Conservation (phyloP, 2,113 vertebrate species). For the Salvelinus alpinus region DNA sequence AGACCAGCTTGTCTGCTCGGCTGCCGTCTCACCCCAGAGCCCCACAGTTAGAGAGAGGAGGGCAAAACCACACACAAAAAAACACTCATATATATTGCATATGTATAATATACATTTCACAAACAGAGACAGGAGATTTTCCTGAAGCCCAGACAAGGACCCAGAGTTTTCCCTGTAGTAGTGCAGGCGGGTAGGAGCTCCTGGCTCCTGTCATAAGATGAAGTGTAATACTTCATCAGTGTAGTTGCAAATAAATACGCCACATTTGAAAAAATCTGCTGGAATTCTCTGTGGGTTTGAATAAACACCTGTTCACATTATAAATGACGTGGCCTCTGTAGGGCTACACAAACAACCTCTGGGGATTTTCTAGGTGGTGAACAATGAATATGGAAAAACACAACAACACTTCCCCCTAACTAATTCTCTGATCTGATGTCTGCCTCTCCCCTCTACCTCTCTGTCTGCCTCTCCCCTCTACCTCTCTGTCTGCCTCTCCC, state of each 20-base stretch:
- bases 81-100: neutral
- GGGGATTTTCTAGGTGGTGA: neutral
- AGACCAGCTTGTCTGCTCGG: constrained; percentile 56
- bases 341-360: neutral
- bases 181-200: too few relatives aligned
- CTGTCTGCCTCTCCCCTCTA: neutral
- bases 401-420: neutral
- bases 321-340: neutral
- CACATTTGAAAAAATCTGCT: neutral
- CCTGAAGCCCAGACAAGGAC: too few relatives aligned
- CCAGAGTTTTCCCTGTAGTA: too few relatives aligned
- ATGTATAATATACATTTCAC: too few relatives aligned
- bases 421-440: neutral
- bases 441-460: constrained; percentile 6
- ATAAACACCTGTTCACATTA: neutral
- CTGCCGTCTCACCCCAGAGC: constrained; percentile 44
- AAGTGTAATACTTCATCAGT: neutral
- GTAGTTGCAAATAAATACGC: neutral
- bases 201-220: neutral
- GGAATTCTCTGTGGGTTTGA: neutral
- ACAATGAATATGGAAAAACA: constrained; percentile 1
- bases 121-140: too few relatives aligned
- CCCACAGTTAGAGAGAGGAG: constrained; percentile 27
- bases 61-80: constrained; percentile 18
- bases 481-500: too few relatives aligned